These are phyloP conservation scores for Stegodyphus mimosarum DNA, from an alignment of 1,140 invertebrate species.

Conservation along the genomic window DNA sequence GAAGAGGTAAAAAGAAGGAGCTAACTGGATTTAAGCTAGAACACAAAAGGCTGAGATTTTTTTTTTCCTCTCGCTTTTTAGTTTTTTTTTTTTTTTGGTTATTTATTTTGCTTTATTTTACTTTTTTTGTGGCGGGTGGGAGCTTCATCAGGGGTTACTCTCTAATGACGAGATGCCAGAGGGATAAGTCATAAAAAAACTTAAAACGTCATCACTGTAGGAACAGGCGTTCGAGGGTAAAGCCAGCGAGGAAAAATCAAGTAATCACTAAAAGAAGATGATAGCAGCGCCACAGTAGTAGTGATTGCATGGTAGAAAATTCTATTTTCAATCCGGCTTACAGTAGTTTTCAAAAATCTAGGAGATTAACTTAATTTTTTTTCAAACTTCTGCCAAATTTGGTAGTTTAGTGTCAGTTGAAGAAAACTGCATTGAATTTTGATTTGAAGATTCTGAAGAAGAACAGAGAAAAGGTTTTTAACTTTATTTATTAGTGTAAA, in stretches of 20 bases:
- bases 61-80: background rate
- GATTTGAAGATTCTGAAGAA: too few species aligned
- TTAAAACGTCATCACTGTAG: conserved; percentile 9
- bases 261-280: too few species aligned
- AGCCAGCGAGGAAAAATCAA: background rate
- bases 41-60: conserved; percentile 21
- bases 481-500: too few species aligned
- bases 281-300: too few species aligned
- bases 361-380: too few species aligned
- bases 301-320: too few species aligned
- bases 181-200: background rate
- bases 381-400: too few species aligned
- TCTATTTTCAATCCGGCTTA: too few species aligned
- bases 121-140: background rate
- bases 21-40: conserved; percentile 48
- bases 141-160: conserved; percentile 43
- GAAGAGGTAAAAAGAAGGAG: conserved; percentile 15
- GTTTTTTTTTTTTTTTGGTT: background rate
- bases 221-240: background rate
- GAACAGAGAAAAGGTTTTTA: too few species aligned
- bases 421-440: background rate
- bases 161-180: conserved; percentile 32
- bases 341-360: too few species aligned
- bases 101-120: background rate
- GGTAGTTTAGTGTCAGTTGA: background rate